Evolutionary conservation across 2,888 invertebrate genomes (phyloP).

Genomic region (Orchesella flavescens): DNA sequence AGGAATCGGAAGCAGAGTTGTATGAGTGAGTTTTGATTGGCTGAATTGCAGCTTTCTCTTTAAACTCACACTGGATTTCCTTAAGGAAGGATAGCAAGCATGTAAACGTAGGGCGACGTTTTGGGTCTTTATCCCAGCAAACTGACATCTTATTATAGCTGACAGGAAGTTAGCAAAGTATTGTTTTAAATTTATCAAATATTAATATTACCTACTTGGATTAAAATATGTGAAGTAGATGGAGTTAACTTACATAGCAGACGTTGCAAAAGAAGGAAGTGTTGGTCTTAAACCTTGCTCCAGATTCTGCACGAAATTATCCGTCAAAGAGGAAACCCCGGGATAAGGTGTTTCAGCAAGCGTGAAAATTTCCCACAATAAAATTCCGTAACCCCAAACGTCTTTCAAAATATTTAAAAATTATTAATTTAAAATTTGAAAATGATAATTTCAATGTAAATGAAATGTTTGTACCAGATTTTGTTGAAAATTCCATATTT

Average conservation of each 20-base stretch:
- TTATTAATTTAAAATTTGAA: too few species aligned
- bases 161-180: not conserved
- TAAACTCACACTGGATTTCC: too few species aligned
- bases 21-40: too few species aligned
- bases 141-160: not conserved
- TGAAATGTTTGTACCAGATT: too few species aligned
- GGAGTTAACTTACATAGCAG: constrained; percentile 39
- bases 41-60: too few species aligned
- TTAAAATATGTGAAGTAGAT: not conserved
- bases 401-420: too few species aligned
- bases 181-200: too few species aligned
- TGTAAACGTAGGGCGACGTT: not conserved
- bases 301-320: constrained; percentile 56
- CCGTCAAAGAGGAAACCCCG: constrained; percentile 47
- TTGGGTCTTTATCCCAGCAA: too few species aligned
- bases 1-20: too few species aligned
- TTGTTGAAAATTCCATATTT: not conserved
- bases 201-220: not conserved
- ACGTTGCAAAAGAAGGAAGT: constrained; percentile 42
- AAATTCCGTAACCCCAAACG: constrained; percentile 20
- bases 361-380: constrained; percentile 63
- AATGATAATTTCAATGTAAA: too few species aligned
- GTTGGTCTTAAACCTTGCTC: constrained; percentile 52
- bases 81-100: not conserved
- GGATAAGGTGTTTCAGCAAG: constrained; percentile 62